Percentiles rank a stretch among this genome's conserved stretches.
Conservation (phyloP, 1,140 invertebrate species). For the Lordiphosa collinella region DNA sequence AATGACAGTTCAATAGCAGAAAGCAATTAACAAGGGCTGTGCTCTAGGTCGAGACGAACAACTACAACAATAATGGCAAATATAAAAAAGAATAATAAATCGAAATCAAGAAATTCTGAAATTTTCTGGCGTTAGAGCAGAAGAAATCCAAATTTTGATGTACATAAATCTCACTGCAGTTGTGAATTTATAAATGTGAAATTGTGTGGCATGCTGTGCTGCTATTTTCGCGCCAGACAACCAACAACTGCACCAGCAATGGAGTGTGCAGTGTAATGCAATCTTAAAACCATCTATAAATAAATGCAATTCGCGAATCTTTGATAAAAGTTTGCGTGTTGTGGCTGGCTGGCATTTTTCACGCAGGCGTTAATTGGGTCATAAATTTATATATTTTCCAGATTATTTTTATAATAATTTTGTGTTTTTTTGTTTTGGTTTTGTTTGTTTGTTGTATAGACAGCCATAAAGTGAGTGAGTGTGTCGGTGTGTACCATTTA, state of each 20-base stretch:
- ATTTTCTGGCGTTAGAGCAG: slow-evolving; percentile 15
- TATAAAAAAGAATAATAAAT: slow-evolving; percentile 31
- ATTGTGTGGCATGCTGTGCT: slow-evolving; percentile 16
- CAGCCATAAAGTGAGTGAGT: slow-evolving; percentile 15
- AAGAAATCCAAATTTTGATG: slow-evolving; percentile 27
- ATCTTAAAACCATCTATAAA: slow-evolving; percentile 59
- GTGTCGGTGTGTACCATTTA: slow-evolving; percentile 18
- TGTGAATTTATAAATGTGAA: slow-evolving; percentile 26
- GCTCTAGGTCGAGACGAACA: slow-evolving; percentile 17
- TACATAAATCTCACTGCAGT: slow-evolving; percentile 32
- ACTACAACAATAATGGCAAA: not conserved
- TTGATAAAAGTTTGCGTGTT: slow-evolving; percentile 64
- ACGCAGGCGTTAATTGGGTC: slow-evolving; percentile 67
- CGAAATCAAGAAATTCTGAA: slow-evolving; percentile 29
- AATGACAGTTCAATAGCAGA: slow-evolving; percentile 29
- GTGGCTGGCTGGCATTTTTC: slow-evolving; percentile 43
- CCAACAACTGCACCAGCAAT: slow-evolving; percentile 22
- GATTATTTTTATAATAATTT: slow-evolving; percentile 47
- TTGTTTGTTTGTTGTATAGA: slow-evolving; percentile 18
- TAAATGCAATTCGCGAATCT: slow-evolving; percentile 60
- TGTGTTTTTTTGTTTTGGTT: slow-evolving; percentile 27
- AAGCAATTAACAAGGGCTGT: slow-evolving; percentile 26
- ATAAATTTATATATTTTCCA: slow-evolving; percentile 68
- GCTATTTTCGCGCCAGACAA: slow-evolving; percentile 48
- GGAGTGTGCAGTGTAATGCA: slow-evolving; percentile 64